phyloP scores from a whole-genome alignment of 2,113 vertebrate genomes.

The Brachionichthys hirsutus region DNA sequence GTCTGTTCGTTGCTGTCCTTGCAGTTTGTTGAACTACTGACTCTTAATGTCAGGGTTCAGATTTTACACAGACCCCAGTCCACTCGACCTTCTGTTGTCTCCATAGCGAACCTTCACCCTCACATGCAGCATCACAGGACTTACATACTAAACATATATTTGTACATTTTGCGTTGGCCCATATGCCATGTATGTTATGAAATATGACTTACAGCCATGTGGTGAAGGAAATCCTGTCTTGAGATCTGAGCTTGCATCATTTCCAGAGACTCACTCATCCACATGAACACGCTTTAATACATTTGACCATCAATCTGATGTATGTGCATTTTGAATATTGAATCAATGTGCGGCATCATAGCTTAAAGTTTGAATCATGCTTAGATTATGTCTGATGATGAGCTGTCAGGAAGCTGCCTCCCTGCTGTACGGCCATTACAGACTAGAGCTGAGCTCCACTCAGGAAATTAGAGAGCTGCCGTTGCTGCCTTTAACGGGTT shows the following conservation, averaged over 20 bases:
- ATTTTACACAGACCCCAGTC: no score
- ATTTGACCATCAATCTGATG: conserved; percentile 6
- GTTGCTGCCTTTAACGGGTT: conserved; percentile 64
- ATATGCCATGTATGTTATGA: no score
- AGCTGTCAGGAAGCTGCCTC: neutral
- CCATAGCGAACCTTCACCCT: no score
- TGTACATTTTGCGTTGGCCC: no score
- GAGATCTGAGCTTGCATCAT: conserved; percentile 11
- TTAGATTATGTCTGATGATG: conserved; percentile 11
- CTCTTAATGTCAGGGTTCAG: no score
- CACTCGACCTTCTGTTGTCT: no score
- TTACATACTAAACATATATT: no score
- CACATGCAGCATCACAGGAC: no score
- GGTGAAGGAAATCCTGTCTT: neutral
- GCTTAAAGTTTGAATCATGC: conserved; percentile 13
- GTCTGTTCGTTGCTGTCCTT: no score
- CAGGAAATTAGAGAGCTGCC: conserved; percentile 42
- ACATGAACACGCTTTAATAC: conserved; percentile 8
- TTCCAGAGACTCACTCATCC: neutral
- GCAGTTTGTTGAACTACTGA: no score
- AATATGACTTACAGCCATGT: no score
- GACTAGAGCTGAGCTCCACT: conserved; percentile 6
- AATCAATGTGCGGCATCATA: conserved; percentile 9
- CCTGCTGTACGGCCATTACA: conserved; percentile 4
- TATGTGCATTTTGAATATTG: neutral